phyloP scores from a whole-genome alignment of 1,140 invertebrate species.

The Drosophila rufa region DNA sequence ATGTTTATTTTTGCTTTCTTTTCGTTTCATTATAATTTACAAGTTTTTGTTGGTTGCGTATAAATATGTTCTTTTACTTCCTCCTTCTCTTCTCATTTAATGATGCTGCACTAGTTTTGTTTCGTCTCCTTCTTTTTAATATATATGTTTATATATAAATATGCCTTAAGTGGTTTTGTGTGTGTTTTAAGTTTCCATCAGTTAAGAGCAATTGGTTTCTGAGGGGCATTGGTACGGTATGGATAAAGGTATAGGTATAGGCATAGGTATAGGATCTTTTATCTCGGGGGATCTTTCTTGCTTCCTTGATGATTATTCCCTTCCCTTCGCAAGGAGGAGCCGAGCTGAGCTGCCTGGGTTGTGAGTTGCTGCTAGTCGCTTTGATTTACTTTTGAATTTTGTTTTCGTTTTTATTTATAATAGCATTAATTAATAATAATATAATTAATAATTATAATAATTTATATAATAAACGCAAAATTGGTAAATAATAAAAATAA shows the following conservation, averaged over 20 bases:
- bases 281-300: constrained; percentile 26
- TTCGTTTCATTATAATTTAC: constrained; percentile 71
- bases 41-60: constrained; percentile 72
- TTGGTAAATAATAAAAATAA: constrained; percentile 84
- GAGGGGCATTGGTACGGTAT: constrained; percentile 19
- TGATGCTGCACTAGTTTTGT: constrained; percentile 72
- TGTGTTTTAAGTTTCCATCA: constrained; percentile 48
- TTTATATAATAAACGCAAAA: constrained; percentile 84
- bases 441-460: constrained; percentile 84
- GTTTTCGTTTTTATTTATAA: constrained; percentile 71
- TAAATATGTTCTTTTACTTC: constrained; percentile 62
- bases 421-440: constrained; percentile 79
- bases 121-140: constrained; percentile 39
- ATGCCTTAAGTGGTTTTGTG: constrained; percentile 47
- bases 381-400: constrained; percentile 67
- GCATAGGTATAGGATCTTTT: constrained; percentile 6
- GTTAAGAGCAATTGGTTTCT: constrained; percentile 62
- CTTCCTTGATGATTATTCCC: constrained; percentile 4
- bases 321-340: constrained; percentile 31
- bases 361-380: constrained; percentile 41
- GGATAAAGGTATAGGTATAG: constrained; percentile 9
- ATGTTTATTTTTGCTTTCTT: constrained; percentile 63
- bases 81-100: constrained; percentile 54
- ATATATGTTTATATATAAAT: constrained; percentile 63
- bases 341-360: constrained; percentile 54